Evolutionary conservation across 2,888 invertebrate genomes (phyloP).

Genomic region (Apamea crenata): DNA sequence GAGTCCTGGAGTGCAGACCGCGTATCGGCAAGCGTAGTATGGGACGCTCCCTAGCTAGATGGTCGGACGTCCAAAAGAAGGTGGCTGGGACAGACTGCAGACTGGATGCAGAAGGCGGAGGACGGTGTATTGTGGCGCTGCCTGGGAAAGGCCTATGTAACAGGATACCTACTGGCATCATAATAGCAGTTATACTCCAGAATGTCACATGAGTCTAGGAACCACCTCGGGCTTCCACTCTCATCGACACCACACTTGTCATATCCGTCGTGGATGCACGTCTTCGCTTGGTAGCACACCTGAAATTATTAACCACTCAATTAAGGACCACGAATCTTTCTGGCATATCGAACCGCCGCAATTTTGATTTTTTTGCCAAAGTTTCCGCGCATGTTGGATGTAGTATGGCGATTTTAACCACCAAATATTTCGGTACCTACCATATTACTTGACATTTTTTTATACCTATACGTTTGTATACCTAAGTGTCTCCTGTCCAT

Average conservation of each 20-base stretch:
- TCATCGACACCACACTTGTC: conserved; percentile 78
- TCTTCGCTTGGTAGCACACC: conserved; percentile 81
- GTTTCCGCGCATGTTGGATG: no score
- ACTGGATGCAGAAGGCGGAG: no score
- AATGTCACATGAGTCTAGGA: conserved; percentile 83
- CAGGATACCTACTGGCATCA: conserved; percentile 70
- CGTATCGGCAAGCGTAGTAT: no score
- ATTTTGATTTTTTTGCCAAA: background rate
- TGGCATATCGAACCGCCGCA: background rate
- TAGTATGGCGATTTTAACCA: background rate
- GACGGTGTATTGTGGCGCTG: no score
- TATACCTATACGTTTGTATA: no score
- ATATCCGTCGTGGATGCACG: conserved; percentile 77
- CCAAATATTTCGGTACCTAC: background rate
- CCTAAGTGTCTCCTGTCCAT: background rate
- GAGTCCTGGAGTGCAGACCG: no score
- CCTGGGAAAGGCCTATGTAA: no score
- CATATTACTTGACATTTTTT: background rate
- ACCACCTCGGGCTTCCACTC: conserved; percentile 72
- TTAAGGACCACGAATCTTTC: background rate
- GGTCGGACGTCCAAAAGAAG: no score
- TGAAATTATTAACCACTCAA: conserved; percentile 61
- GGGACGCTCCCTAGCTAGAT: no score
- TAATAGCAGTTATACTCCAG: conserved; percentile 82
- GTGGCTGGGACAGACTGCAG: no score